A percentile compares a stretch with the other conserved stretches of the same genome.
These are phyloP conservation scores for Hirundo rustica DNA, from an alignment of 2,797 vertebrate species.

Conservation along the genomic window DNA sequence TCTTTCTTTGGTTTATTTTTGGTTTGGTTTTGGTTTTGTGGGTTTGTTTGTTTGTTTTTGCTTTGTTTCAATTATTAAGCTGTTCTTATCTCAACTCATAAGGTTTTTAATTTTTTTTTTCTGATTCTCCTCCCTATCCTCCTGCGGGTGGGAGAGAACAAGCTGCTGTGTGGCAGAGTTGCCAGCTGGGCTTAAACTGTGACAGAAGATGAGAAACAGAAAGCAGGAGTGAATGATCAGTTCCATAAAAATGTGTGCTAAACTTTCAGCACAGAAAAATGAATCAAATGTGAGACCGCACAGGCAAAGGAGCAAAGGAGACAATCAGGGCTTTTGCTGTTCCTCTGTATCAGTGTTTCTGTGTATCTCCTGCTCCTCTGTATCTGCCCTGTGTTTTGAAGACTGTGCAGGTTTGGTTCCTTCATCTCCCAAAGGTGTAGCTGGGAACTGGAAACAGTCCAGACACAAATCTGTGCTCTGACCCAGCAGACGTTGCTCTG, in stretches of 20 bases:
- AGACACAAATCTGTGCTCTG: not conserved
- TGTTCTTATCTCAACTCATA: not conserved
- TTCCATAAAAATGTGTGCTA: not conserved
- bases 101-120: not conserved
- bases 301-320: not conserved
- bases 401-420: not conserved
- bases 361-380: not conserved
- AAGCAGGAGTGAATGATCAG: not conserved
- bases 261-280: not conserved
- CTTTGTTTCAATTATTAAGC: not conserved
- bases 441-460: not conserved
- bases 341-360: not conserved
- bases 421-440: not conserved
- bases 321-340: not conserved
- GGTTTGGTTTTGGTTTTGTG: not conserved
- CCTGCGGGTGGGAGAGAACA: not conserved
- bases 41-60: not conserved
- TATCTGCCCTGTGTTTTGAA: not conserved
- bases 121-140: not conserved
- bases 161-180: not conserved
- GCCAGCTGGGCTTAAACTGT: not conserved
- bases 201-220: not conserved
- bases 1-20: not conserved
- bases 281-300: not conserved
- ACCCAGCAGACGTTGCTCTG: not conserved